These are phyloP conservation scores for Tricholauxania praeusta DNA, from an alignment of 2,888 invertebrate genomes.

Conservation along the genomic window DNA sequence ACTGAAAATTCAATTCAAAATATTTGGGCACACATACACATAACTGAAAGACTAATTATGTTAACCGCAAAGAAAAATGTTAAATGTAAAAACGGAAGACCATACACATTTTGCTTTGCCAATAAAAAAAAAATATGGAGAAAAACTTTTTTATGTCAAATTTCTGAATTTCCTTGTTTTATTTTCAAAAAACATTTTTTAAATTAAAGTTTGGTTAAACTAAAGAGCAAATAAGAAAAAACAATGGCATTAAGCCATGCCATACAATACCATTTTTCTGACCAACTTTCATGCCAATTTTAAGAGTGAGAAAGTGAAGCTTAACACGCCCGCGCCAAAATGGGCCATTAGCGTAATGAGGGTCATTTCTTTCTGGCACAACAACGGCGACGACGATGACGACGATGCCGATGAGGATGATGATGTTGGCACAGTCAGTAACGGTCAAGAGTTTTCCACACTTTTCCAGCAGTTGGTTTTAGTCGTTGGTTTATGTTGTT, in stretches of 20 bases:
- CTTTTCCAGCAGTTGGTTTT: slow-evolving; percentile 11
- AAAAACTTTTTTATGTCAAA: no score
- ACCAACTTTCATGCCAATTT: slow-evolving; percentile 19
- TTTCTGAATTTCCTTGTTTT: no score
- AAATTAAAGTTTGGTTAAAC: slow-evolving; percentile 30
- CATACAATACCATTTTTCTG: slow-evolving; percentile 1
- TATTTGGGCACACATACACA: no score
- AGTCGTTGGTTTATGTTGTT: not conserved
- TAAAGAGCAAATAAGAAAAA: slow-evolving; percentile 32
- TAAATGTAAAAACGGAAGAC: no score
- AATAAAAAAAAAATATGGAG: no score
- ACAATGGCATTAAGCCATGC: slow-evolving; percentile 25
- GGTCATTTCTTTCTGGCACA: slow-evolving; percentile 40
- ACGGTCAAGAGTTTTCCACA: slow-evolving; percentile 31
- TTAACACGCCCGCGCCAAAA: slow-evolving; percentile 20
- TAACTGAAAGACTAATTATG: no score
- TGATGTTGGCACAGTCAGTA: not conserved
- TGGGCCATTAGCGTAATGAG: slow-evolving; percentile 46
- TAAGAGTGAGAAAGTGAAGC: slow-evolving; percentile 2
- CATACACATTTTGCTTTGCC: no score
- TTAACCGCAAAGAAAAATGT: no score
- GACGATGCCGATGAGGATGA: not conserved
- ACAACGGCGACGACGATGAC: not conserved
- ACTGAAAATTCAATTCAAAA: no score
- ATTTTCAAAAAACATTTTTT: slow-evolving; percentile 2